Evolutionary conservation across 2,888 invertebrate species (phyloP).

Genomic region (Eupithecia pulchellata): DNA sequence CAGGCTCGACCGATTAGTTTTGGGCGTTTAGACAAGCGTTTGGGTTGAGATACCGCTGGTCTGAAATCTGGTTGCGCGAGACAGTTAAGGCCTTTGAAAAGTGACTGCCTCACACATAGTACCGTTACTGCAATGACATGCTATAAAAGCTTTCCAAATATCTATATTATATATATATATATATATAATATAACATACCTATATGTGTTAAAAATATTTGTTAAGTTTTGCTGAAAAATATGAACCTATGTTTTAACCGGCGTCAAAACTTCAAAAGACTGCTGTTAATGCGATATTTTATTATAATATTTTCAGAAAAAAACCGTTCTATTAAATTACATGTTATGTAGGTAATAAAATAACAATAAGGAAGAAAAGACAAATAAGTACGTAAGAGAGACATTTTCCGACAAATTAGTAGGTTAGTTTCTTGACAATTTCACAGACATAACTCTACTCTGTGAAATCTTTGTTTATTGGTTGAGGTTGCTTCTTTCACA

Average conservation of each 20-base stretch:
- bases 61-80: slow-evolving; percentile 21
- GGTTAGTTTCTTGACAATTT: background rate
- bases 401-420: too few relatives aligned
- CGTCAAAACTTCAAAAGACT: background rate
- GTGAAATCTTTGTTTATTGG: too few relatives aligned
- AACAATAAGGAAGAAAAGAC: background rate
- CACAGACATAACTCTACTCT: background rate
- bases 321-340: background rate
- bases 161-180: background rate
- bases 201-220: background rate
- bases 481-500: background rate
- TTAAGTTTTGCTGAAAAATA: background rate
- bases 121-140: slow-evolving; percentile 18
- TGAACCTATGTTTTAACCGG: background rate
- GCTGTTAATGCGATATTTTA: background rate
- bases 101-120: slow-evolving; percentile 12
- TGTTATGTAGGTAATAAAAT: background rate
- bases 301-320: background rate
- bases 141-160: slow-evolving; percentile 24
- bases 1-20: slow-evolving; percentile 41
- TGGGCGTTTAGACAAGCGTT: too few relatives aligned
- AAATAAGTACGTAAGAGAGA: background rate
- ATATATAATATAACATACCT: too few relatives aligned
- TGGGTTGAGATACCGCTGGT: slow-evolving; percentile 27
- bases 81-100: slow-evolving; percentile 24